These are phyloP conservation scores for Periophthalmus magnuspinnatus DNA, from an alignment of 2,797 vertebrate species.

Conservation along the genomic window DNA sequence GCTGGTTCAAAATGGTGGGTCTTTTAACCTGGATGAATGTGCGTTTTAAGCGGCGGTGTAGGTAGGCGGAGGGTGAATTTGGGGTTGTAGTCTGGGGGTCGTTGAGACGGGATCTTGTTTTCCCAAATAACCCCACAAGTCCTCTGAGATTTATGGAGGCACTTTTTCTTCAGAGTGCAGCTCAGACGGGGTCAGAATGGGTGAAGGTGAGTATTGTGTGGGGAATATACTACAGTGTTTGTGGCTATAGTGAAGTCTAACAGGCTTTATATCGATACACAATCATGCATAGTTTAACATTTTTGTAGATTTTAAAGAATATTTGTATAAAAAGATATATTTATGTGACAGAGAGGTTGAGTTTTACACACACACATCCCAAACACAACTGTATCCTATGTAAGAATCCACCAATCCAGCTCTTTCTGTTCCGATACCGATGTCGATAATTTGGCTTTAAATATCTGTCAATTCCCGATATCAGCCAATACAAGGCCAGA, in stretches of 20 bases:
- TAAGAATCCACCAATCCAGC: too few species aligned
- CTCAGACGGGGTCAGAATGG: conserved; percentile 46
- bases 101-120: conserved; percentile 43
- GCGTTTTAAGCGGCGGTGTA: conserved; percentile 27
- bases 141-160: conserved; percentile 53
- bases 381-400: too few species aligned
- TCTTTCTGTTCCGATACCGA: too few species aligned
- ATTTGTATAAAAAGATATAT: too few species aligned
- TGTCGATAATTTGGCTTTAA: too few species aligned
- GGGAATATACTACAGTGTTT: conserved; percentile 23
- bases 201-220: conserved; percentile 27
- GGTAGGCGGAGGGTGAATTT: conserved; percentile 34
- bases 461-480: too few species aligned
- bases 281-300: too few species aligned
- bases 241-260: neutral
- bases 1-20: conserved; percentile 32
- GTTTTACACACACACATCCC: too few species aligned
- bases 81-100: conserved; percentile 35
- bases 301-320: too few species aligned
- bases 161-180: conserved; percentile 20
- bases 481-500: too few species aligned
- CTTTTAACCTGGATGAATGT: conserved; percentile 45
- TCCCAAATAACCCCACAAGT: conserved; percentile 56
- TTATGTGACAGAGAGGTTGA: too few species aligned
- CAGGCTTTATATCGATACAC: too few species aligned